Evolutionary conservation across 1,140 invertebrate genomes (phyloP).

Genomic region (Macrostomum lignano): DNA sequence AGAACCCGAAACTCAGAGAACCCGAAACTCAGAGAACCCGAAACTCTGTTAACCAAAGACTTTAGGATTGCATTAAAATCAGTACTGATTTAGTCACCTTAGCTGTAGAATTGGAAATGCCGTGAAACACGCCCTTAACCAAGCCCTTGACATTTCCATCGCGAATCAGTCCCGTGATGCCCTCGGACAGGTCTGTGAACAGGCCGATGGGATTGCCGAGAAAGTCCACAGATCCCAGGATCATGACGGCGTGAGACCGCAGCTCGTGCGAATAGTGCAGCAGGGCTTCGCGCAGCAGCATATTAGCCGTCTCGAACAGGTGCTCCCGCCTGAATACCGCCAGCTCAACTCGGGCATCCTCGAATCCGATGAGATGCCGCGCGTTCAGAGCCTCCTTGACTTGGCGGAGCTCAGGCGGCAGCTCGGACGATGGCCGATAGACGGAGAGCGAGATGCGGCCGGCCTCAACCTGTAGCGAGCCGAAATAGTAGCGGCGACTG

Average conservation of each 20-base stretch:
- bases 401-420: no score
- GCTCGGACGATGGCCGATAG: no score
- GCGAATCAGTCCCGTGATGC: conserved; percentile 58
- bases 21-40: no score
- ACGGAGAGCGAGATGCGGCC: no score
- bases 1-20: no score
- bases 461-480: no score
- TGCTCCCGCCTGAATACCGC: no score
- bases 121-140: conserved; percentile 79
- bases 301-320: conserved; percentile 56
- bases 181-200: conserved; percentile 72
- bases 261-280: conserved; percentile 55
- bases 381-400: no score
- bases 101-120: conserved; percentile 74
- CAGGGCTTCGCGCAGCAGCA: conserved; percentile 42
- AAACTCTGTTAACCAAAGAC: conserved; percentile 4
- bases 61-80: conserved; percentile 4
- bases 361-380: no score
- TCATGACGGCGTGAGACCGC: conserved; percentile 70
- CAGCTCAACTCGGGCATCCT: no score
- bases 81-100: conserved; percentile 42
- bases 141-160: conserved; percentile 61
- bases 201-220: conserved; percentile 82
- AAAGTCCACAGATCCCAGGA: conserved; percentile 80
- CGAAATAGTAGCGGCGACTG: no score